A percentile compares a stretch with the other conserved stretches of the same genome.
Evolutionary conservation across 2,113 vertebrate species (phyloP).

Genomic region (Calonectris borealis): DNA sequence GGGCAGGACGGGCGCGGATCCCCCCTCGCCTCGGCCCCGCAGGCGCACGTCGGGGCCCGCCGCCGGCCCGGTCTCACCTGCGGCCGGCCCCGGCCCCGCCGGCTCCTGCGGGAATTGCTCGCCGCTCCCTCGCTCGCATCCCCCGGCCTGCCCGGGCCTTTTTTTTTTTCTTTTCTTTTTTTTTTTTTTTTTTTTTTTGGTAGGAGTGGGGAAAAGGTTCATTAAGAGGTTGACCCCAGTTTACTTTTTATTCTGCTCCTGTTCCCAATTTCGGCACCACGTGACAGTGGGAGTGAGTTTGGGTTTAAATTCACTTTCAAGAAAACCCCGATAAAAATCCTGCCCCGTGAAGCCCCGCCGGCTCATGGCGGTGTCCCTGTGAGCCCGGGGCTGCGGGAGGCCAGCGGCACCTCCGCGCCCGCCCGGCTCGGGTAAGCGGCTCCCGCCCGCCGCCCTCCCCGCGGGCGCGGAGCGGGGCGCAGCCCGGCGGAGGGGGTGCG

Average conservation of each 20-base stretch:
- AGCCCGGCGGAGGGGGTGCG: too few relatives aligned
- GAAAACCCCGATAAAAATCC: constrained; percentile 71
- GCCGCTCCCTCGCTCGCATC: too few relatives aligned
- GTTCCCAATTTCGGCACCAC: constrained; percentile 82
- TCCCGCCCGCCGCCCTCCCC: background rate
- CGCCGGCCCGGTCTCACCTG: too few relatives aligned
- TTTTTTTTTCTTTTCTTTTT: too few relatives aligned
- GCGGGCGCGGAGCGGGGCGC: background rate
- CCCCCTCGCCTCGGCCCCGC: too few relatives aligned
- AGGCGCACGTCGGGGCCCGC: too few relatives aligned
- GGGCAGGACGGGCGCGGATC: too few relatives aligned
- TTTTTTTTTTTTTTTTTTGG: background rate
- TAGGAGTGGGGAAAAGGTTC: constrained; percentile 51
- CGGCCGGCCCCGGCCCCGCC: too few relatives aligned
- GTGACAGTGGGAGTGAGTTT: constrained; percentile 84
- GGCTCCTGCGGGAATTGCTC: too few relatives aligned
- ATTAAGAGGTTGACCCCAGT: constrained; percentile 63
- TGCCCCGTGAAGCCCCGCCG: constrained; percentile 58
- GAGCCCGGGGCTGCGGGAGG: background rate
- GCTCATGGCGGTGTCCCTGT: background rate
- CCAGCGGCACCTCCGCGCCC: background rate
- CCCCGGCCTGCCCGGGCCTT: too few relatives aligned
- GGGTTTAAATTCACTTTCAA: constrained; percentile 84
- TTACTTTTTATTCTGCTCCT: constrained; percentile 77
- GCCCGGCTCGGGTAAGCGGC: background rate